Evolutionary conservation across 2,113 vertebrate genomes (phyloP).

Genomic region (Embiotoca jacksoni): DNA sequence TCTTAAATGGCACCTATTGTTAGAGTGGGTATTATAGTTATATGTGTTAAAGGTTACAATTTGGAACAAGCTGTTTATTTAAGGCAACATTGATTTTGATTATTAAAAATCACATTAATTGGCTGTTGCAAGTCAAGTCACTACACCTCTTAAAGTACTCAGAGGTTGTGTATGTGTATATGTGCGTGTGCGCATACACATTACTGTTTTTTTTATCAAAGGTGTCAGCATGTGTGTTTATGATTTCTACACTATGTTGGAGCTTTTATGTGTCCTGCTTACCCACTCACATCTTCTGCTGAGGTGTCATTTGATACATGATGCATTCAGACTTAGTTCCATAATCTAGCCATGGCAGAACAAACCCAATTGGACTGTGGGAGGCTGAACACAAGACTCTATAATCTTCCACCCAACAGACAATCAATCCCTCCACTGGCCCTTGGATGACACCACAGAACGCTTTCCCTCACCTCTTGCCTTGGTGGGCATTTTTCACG

Average conservation of each 20-base stretch:
- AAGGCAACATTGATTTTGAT: neutral
- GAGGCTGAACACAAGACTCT: slow-evolving; percentile 63
- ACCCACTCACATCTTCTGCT: slow-evolving; percentile 57
- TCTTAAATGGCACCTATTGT: neutral
- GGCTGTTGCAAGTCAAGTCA: neutral
- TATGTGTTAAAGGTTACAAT: too few species aligned
- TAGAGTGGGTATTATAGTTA: neutral
- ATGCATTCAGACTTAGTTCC: slow-evolving; percentile 61
- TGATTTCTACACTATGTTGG: slow-evolving; percentile 27
- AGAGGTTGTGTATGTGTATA: too few species aligned
- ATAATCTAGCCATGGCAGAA: slow-evolving; percentile 74
- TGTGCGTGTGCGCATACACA: neutral
- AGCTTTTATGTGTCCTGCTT: slow-evolving; percentile 10
- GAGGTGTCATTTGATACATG: slow-evolving; percentile 71
- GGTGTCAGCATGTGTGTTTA: slow-evolving; percentile 1
- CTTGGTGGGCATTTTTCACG: slow-evolving; percentile 43
- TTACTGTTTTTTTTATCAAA: neutral
- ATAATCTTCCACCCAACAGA: slow-evolving; percentile 65
- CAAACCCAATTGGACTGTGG: slow-evolving; percentile 67
- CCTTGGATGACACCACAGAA: slow-evolving; percentile 64
- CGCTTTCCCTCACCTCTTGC: slow-evolving; percentile 40
- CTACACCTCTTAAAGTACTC: too few species aligned
- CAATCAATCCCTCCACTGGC: slow-evolving; percentile 69
- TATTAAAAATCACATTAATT: neutral
- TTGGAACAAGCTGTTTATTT: neutral